Conservation (phyloP, 2,888 invertebrate genomes). For the Melikaiella ostensackeni region DNA sequence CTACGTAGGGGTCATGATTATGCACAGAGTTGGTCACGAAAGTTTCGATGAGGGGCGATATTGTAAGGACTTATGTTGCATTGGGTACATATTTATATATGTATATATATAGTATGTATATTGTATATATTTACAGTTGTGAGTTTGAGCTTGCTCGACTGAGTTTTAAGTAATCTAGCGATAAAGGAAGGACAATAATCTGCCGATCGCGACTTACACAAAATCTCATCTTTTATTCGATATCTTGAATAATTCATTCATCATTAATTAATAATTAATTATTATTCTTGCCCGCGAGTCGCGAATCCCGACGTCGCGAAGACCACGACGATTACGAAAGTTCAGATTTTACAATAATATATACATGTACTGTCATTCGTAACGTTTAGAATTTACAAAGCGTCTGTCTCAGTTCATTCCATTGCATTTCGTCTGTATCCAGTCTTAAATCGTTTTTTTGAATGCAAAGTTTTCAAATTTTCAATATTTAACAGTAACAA, state of each 20-base stretch:
- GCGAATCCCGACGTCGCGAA: conserved; percentile 53
- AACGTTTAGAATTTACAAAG: conserved; percentile 65
- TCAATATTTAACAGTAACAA: conserved; percentile 37
- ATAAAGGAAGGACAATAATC: conserved; percentile 67
- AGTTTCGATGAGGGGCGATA: conserved; percentile 61
- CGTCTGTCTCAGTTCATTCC: conserved; percentile 49
- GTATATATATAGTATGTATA: conserved; percentile 57
- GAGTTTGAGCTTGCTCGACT: conserved; percentile 76
- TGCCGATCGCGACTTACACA: conserved; percentile 48
- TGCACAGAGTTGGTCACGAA: conserved; percentile 76
- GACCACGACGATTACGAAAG: conserved; percentile 61
- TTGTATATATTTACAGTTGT: conserved; percentile 76
- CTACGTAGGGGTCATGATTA: conserved; percentile 75
- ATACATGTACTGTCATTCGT: conserved; percentile 59
- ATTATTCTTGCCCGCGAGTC: conserved; percentile 25
- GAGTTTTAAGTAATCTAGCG: conserved; percentile 69
- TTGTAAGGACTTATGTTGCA: conserved; percentile 70
- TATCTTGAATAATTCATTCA: background rate
- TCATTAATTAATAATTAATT: conserved; percentile 21
- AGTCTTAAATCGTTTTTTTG: background rate
- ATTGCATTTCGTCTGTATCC: background rate
- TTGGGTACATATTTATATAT: conserved; percentile 66
- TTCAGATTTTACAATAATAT: conserved; percentile 70
- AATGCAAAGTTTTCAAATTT: conserved; percentile 12
- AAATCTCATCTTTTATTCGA: conserved; percentile 30